Evolutionary conservation across 2,888 invertebrate genomes (phyloP).

Genomic region (Unio pictorum): DNA sequence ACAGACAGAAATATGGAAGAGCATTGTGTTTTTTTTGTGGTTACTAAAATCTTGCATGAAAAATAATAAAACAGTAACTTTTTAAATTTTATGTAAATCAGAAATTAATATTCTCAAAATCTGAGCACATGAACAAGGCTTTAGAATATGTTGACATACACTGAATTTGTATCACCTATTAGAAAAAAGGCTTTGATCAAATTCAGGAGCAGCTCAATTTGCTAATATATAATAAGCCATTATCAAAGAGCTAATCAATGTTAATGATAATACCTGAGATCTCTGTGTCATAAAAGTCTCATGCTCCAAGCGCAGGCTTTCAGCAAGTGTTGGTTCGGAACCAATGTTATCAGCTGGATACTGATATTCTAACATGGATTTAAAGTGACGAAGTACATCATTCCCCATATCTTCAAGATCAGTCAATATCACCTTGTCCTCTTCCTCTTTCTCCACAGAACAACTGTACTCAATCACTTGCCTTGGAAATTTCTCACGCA

Average conservation of each 20-base stretch:
- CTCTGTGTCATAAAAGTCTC: constrained; percentile 48
- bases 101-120: no score
- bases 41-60: no score
- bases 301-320: constrained; percentile 31
- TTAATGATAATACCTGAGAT: constrained; percentile 30
- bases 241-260: neutral
- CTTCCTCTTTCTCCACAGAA: constrained; percentile 14
- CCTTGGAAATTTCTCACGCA: constrained; percentile 14
- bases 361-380: constrained; percentile 30
- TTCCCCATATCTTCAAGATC: constrained; percentile 42
- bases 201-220: no score
- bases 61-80: no score
- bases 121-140: no score
- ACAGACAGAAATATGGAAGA: no score
- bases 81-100: no score
- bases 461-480: constrained; percentile 24
- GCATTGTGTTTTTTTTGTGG: no score
- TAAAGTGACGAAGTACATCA: constrained; percentile 34
- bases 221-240: neutral
- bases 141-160: no score
- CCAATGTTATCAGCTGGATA: constrained; percentile 34
- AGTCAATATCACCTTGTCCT: constrained; percentile 15
- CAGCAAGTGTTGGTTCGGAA: constrained; percentile 22
- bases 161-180: neutral
- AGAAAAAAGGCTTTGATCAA: no score